Percentiles rank a stretch among this genome's conserved stretches.
Evolutionary conservation across 2,797 vertebrate species (phyloP).

Genomic region (Clarias laeviceps): DNA sequence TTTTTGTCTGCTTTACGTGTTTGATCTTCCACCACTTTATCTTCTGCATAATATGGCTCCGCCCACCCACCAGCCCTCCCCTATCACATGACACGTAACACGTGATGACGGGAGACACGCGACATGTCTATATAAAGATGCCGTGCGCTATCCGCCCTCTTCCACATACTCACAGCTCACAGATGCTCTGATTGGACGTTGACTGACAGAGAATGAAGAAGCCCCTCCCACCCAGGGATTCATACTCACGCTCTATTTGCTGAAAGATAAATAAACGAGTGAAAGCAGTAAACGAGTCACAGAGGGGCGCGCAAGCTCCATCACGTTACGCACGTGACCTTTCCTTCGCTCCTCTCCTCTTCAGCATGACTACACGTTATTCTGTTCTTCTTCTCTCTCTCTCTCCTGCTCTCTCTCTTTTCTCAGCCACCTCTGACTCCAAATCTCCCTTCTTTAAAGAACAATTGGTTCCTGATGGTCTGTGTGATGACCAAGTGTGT

Average conservation of each 20-base stretch:
- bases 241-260: neutral
- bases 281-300: neutral
- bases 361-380: neutral
- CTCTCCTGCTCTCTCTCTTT: neutral
- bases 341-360: neutral
- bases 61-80: neutral
- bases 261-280: neutral
- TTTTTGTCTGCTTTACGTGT: neutral
- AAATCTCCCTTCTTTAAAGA: neutral
- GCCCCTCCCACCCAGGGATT: neutral
- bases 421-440: neutral
- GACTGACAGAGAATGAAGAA: neutral
- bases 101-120: neutral
- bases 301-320: neutral
- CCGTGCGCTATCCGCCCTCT: neutral
- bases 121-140: neutral
- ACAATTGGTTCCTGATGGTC: conserved; percentile 13
- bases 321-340: neutral
- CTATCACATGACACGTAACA: neutral
- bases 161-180: neutral
- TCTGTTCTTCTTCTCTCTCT: neutral
- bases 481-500: neutral
- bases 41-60: neutral
- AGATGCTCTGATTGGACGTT: neutral
- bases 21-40: neutral